Evolutionary conservation across 1,140 invertebrate genomes (phyloP).

Genomic region (Eulimnadia texana): DNA sequence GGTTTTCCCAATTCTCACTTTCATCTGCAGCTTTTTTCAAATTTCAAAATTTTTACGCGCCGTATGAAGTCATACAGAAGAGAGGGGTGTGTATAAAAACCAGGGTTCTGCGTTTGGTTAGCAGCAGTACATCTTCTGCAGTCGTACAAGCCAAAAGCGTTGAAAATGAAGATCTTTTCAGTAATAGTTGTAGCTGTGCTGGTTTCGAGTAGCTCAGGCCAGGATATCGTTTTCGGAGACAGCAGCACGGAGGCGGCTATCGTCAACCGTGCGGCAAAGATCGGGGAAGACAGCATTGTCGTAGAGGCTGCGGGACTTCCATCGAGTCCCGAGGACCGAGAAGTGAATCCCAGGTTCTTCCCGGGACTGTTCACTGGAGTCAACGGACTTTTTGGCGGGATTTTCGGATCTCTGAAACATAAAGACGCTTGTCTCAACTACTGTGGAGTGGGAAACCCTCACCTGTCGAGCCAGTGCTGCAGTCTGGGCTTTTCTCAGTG

Average conservation of each 20-base stretch:
- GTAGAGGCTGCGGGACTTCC: background rate
- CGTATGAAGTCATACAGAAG: no score
- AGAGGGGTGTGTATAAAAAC: no score
- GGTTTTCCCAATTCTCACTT: no score
- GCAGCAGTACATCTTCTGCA: no score
- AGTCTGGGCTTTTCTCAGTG: background rate
- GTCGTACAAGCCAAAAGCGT: no score
- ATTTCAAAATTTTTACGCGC: no score
- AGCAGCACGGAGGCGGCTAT: background rate
- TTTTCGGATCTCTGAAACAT: background rate
- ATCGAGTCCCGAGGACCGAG: background rate
- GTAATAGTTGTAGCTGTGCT: no score
- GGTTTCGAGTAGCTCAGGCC: no score
- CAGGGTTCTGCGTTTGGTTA: no score
- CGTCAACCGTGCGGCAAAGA: no score
- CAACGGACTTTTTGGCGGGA: background rate
- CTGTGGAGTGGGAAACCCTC: background rate
- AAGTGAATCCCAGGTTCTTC: background rate
- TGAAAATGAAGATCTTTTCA: no score
- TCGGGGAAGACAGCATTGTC: background rate
- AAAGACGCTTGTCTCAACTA: background rate
- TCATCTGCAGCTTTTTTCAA: no score
- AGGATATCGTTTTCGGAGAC: background rate
- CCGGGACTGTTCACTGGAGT: background rate
- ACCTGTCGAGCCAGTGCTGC: background rate